Conservation (phyloP, 2,113 vertebrate species). For the Gobio gobio region DNA sequence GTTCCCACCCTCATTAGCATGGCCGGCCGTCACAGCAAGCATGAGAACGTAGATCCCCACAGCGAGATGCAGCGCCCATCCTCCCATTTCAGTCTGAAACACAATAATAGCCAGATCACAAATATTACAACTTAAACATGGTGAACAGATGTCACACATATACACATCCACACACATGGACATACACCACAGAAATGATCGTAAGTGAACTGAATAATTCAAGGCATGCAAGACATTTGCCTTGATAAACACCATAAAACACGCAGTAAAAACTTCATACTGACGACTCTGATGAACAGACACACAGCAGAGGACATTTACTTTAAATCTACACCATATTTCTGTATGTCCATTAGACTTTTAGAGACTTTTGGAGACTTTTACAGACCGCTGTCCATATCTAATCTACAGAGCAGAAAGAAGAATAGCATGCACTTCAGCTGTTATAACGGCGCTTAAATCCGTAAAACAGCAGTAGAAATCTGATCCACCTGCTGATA, state of each 20-base stretch:
- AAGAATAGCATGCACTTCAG: constrained; percentile 7
- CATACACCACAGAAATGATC: not conserved
- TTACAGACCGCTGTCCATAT: not conserved
- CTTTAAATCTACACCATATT: not conserved
- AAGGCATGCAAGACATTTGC: not conserved
- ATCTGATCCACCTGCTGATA: constrained; percentile 37
- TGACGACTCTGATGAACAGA: not conserved
- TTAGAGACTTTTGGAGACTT: not conserved
- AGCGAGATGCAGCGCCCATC: constrained; percentile 62
- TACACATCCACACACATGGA: not conserved
- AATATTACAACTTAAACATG: constrained; percentile 11
- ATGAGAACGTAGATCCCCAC: constrained; percentile 60
- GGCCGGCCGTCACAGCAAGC: constrained; percentile 61
- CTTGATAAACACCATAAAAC: constrained; percentile 2
- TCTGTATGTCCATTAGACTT: not conserved
- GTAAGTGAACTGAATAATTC: not conserved
- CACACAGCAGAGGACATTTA: not conserved
- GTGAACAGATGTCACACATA: constrained; percentile 8
- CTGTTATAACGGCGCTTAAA: constrained; percentile 7
- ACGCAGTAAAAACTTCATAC: not conserved
- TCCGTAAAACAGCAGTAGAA: constrained; percentile 25
- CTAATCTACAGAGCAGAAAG: not conserved
- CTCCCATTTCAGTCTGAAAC: constrained; percentile 71
- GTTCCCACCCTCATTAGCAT: constrained; percentile 67
- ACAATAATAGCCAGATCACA: constrained; percentile 34